Conservation (phyloP, 2,888 invertebrate species). For the Hermaeophaga mercurialis region DNA sequence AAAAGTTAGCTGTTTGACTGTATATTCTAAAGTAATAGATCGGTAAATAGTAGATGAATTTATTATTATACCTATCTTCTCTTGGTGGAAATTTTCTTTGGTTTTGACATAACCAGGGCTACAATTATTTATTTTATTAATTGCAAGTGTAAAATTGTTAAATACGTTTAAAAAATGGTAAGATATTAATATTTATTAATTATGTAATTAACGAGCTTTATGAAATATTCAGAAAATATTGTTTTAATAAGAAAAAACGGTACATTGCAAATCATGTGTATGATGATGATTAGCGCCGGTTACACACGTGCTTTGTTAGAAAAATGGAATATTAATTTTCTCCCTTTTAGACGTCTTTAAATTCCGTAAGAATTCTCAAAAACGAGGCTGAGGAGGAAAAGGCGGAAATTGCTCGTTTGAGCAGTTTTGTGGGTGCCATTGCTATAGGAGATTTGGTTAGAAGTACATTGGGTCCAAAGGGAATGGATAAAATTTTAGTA, state of each 20-base stretch:
- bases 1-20: too few species aligned
- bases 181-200: conserved; percentile 14
- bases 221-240: not conserved
- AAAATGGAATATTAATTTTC: conserved; percentile 2
- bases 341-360: conserved; percentile 74
- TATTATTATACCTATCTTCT: too few species aligned
- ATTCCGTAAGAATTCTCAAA: conserved; percentile 93
- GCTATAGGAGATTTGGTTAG: conserved; percentile 98
- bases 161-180: conserved; percentile 21
- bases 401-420: conserved; percentile 94
- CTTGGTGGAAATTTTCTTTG: too few species aligned
- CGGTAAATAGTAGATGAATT: too few species aligned
- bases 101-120: conserved; percentile 6
- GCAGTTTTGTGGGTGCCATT: conserved; percentile 97
- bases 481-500: conserved; percentile 94
- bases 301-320: conserved; percentile 18
- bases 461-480: conserved; percentile 97
- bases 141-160: conserved; percentile 2
- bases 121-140: conserved; percentile 15
- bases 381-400: conserved; percentile 98
- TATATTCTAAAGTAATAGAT: too few species aligned
- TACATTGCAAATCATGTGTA: conserved; percentile 4
- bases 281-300: too few species aligned
- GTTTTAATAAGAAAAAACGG: conserved; percentile 1
- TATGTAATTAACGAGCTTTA: not conserved